Conservation (phyloP, 2,797 vertebrate species). For the Chaunax sp. region DNA sequence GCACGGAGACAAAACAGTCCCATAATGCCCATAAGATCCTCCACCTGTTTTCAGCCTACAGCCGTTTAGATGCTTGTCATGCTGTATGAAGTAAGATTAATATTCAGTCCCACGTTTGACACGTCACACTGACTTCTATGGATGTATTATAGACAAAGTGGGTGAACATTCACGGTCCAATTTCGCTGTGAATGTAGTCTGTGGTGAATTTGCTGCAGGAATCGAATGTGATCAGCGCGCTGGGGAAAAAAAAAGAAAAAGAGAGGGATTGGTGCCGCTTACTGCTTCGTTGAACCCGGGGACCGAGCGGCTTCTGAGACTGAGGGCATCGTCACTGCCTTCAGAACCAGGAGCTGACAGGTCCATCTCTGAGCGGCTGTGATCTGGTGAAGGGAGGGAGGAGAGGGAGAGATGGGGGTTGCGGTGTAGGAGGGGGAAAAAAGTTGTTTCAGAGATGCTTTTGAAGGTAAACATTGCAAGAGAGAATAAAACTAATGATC, state of each 20-base stretch:
- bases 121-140: not conserved
- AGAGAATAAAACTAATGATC: not conserved
- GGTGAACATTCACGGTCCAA: not conserved
- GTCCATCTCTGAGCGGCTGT: conserved; percentile 92
- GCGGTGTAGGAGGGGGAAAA: not conserved
- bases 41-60: conserved; percentile 67
- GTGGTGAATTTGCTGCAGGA: conserved; percentile 9
- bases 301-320: conserved; percentile 89
- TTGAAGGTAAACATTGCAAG: conserved; percentile 3
- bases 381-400: conserved; percentile 79
- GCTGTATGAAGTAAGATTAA: conserved; percentile 74
- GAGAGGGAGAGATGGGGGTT: not conserved
- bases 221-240: conserved; percentile 5
- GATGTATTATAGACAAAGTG: no score
- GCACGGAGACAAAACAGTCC: conserved; percentile 42
- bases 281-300: conserved; percentile 91
- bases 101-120: conserved; percentile 54
- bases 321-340: conserved; percentile 85
- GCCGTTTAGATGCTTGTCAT: conserved; percentile 54
- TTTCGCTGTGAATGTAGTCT: conserved; percentile 2
- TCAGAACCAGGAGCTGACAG: conserved; percentile 87
- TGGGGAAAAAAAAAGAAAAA: not conserved
- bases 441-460: conserved; percentile 22
- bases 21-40: conserved; percentile 46
- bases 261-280: conserved; percentile 61